Evolutionary conservation across 2,797 vertebrate species (phyloP).

Genomic region (Psittacula derbiana): DNA sequence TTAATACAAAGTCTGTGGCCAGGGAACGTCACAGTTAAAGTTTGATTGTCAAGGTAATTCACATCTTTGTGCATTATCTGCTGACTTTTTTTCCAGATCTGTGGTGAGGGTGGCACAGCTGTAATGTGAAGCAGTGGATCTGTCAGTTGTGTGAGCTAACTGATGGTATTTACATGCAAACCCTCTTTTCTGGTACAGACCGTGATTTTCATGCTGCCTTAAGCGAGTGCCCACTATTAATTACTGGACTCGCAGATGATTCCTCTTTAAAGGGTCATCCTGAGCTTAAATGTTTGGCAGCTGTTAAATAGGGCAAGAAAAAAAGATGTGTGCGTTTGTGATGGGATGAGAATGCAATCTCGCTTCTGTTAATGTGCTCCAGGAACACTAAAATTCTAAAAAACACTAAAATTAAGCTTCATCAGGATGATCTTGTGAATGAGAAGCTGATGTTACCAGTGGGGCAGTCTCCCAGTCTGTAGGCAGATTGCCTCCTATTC

Average conservation of each 20-base stretch:
- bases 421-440: background rate
- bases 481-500: background rate
- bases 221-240: background rate
- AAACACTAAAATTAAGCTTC: background rate
- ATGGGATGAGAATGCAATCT: background rate
- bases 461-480: background rate
- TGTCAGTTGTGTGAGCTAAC: background rate
- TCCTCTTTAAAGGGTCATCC: background rate
- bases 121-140: background rate
- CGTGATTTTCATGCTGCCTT: background rate
- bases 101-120: background rate
- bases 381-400: background rate
- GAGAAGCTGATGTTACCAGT: background rate
- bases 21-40: background rate
- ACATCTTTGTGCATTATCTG: rapidly evolving
- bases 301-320: background rate
- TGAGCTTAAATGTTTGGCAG: background rate
- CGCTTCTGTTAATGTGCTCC: rapidly evolving
- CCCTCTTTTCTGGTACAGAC: background rate
- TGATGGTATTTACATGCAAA: background rate
- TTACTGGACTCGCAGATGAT: background rate
- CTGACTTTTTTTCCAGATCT: background rate
- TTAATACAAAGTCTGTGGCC: background rate
- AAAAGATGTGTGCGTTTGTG: background rate
- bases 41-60: background rate